Evolutionary conservation across 2,113 vertebrate genomes (phyloP), one percentile per base, ranked within the genome.

Genomic region (Cavia aperea): DNA sequence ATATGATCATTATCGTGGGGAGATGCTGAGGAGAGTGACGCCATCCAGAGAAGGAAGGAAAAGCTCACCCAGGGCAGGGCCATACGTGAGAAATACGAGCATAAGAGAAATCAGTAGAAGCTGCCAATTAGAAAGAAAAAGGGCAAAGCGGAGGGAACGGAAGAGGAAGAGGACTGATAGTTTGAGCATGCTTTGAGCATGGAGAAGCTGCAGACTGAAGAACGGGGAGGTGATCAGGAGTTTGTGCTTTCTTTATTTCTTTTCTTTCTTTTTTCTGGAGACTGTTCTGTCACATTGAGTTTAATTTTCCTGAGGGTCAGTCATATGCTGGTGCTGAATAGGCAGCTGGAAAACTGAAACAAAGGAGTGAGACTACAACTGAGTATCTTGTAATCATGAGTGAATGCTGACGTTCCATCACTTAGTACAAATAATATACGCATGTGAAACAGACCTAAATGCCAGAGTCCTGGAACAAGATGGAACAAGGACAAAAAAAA

Each of bases 361-460:
- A 62, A 89, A 85, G 66, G 54, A 87, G 88, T 84, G 8, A 75
- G 51, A 54, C 43, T 31, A n/a, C 26, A 39, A 11, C 49, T 43
- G 73, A 88, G 8, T 19, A 46, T 58, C 29, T 68, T 39, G 88
- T 81, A 93, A 83, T 79, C 91, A 90, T 0, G 60, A 89, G 29
- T 65, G 54, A 91, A 58, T 81, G 16, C 63, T 75, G 60, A 92
- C 60, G 87, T 72, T 49, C 72, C 31, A 78, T 54, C 29, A 60
- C 91, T 93, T 91, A 85, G 51, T 66, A 93, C 68, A 89, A 88
- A 78, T 60, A 33, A 75, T 79, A 79, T 24, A 54, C 29, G 26
- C 13, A 46, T 46, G 72, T 8, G 77, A 72, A 93, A 43, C 88
- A 86, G 36, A 93, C 10, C 49, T 92, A 70, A 88, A 75, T 77